These are phyloP conservation scores for Coptotermes formosanus DNA, from an alignment of 1,140 invertebrate genomes.

Conservation along the genomic window DNA sequence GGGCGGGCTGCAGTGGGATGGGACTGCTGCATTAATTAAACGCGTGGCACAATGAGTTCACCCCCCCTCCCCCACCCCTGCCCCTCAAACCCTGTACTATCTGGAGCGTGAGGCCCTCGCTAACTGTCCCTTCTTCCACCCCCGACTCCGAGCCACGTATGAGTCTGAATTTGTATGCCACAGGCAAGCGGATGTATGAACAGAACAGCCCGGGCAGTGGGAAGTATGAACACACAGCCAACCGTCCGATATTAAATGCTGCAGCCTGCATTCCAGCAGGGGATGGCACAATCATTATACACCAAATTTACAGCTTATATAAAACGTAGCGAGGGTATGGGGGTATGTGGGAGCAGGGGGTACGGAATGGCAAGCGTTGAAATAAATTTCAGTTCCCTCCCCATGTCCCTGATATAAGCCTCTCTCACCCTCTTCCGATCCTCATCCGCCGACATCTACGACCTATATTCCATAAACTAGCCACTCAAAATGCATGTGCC, in stretches of 20 bases:
- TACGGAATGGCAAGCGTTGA: constrained; percentile 21
- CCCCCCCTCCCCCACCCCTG: neutral
- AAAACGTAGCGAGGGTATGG: constrained; percentile 8
- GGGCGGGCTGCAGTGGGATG: neutral
- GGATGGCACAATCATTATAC: constrained; percentile 31
- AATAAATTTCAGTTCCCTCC: constrained; percentile 23
- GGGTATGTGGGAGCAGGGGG: neutral
- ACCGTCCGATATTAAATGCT: constrained; percentile 24
- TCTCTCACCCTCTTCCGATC: neutral
- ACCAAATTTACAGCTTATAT: constrained; percentile 34
- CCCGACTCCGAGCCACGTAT: neutral
- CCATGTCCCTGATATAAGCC: neutral
- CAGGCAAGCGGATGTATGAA: neutral
- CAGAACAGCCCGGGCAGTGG: neutral
- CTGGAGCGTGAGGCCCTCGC: constrained; percentile 20
- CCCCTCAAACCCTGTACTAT: neutral
- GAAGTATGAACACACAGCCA: constrained; percentile 1
- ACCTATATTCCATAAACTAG: constrained; percentile 22
- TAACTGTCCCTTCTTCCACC: neutral
- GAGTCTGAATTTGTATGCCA: constrained; percentile 24
- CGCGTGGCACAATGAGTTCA: constrained; percentile 29
- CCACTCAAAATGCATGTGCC: constrained; percentile 24
- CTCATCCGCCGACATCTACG: constrained; percentile 25
- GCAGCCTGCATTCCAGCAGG: constrained; percentile 25
- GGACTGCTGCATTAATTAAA: constrained; percentile 33